Conservation (phyloP, 2,113 vertebrate species). For the Chionomys nivalis region DNA sequence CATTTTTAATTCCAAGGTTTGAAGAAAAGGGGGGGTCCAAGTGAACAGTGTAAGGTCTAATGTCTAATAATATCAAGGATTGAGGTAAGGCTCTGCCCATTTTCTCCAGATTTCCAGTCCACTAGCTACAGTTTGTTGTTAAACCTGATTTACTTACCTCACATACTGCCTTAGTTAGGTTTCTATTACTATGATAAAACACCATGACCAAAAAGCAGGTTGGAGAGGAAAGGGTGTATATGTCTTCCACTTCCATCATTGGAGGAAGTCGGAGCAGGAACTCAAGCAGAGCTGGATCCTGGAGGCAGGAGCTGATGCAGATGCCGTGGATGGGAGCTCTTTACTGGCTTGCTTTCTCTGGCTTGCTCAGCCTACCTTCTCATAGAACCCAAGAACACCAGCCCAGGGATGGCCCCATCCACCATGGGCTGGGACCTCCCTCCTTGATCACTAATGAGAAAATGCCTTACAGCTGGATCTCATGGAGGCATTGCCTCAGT, state of each 20-base stretch:
- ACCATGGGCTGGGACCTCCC: background rate
- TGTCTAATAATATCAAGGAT: background rate
- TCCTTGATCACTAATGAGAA: background rate
- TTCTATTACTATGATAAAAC: background rate
- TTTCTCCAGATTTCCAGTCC: background rate
- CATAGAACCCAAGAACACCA: background rate
- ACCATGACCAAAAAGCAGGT: background rate
- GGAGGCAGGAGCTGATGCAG: background rate
- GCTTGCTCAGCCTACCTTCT: background rate
- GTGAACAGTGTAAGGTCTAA: background rate
- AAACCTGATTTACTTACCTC: background rate
- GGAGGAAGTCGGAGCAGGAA: background rate
- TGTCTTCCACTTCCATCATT: background rate
- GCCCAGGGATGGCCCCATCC: background rate
- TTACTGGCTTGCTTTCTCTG: background rate
- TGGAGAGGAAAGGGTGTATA: background rate
- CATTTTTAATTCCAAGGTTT: conserved; percentile 6
- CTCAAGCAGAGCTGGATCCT: background rate
- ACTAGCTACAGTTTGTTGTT: background rate
- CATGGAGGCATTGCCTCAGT: background rate
- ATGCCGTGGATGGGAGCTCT: background rate
- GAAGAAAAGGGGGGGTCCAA: background rate
- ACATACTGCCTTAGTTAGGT: background rate
- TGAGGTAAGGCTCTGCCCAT: background rate
- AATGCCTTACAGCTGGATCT: background rate